Percentiles rank a stretch among this genome's conserved stretches.
Evolutionary conservation across 2,888 invertebrate genomes (phyloP).

Genomic region (Amphipyra tragopoginis): DNA sequence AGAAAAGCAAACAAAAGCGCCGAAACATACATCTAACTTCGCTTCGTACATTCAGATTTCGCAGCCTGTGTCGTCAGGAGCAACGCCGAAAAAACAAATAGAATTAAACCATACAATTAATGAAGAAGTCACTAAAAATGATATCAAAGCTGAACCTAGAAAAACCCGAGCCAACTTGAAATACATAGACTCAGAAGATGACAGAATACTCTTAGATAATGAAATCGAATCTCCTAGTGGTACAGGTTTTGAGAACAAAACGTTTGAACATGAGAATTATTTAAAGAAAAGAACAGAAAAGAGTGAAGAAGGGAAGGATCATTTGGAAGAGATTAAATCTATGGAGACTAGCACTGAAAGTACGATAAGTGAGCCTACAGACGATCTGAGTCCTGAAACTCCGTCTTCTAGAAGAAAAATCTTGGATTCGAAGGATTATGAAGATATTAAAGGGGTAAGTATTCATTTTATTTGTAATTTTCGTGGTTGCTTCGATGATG

Average conservation of each 20-base stretch:
- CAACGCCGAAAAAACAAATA: constrained; percentile 72
- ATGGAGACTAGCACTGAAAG: constrained; percentile 87
- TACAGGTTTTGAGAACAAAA: constrained; percentile 86
- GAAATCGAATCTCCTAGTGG: constrained; percentile 86
- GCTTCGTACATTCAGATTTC: constrained; percentile 91
- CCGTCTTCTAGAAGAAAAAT: constrained; percentile 78
- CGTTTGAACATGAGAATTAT: constrained; percentile 86
- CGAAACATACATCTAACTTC: constrained; percentile 90
- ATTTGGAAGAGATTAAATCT: constrained; percentile 77
- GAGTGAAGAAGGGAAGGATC: constrained; percentile 68
- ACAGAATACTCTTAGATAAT: constrained; percentile 79
- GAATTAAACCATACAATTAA: constrained; percentile 68
- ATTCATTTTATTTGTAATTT: constrained; percentile 53
- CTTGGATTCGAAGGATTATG: constrained; percentile 77
- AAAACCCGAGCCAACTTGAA: constrained; percentile 74
- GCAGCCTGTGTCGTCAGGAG: constrained; percentile 85
- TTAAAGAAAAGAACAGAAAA: constrained; percentile 84
- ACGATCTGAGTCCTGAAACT: constrained; percentile 82
- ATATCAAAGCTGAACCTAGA: constrained; percentile 63
- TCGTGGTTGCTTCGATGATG: constrained; percentile 47
- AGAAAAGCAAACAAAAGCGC: constrained; percentile 83
- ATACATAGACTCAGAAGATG: constrained; percentile 82
- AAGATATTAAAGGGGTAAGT: constrained; percentile 84
- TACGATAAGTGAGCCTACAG: constrained; percentile 81
- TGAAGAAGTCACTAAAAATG: constrained; percentile 67